Evolutionary conservation across 1,140 invertebrate genomes (phyloP).

Genomic region (Spodoptera litura): DNA sequence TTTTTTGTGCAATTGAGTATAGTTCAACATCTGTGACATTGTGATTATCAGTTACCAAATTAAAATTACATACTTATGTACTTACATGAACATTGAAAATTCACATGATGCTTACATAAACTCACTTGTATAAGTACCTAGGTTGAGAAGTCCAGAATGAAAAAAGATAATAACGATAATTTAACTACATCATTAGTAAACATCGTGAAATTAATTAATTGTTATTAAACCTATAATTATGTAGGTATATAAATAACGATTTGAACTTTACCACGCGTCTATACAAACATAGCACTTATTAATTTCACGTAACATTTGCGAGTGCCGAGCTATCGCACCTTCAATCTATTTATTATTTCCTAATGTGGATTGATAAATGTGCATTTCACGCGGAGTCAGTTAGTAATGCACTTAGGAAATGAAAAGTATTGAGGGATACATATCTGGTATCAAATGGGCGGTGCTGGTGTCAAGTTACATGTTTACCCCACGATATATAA

Average conservation of each 20-base stretch:
- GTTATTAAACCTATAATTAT: conserved; percentile 10
- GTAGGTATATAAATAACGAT: conserved; percentile 48
- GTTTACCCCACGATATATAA: conserved; percentile 77
- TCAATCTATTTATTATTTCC: conserved; percentile 36
- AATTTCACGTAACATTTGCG: conserved; percentile 14
- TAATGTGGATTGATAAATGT: conserved; percentile 54
- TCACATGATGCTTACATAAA: too few species aligned
- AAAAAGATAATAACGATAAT: conserved; percentile 33
- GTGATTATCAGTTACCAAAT: too few species aligned
- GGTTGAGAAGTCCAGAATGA: conserved; percentile 4
- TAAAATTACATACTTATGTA: too few species aligned
- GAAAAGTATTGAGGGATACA: conserved; percentile 65
- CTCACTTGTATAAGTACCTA: neutral
- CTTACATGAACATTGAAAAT: too few species aligned
- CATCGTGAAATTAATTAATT: conserved; percentile 59
- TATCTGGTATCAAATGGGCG: conserved; percentile 67
- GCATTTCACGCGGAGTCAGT: conserved; percentile 59
- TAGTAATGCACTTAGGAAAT: conserved; percentile 80
- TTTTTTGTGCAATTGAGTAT: too few species aligned
- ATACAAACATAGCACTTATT: conserved; percentile 29
- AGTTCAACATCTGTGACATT: too few species aligned
- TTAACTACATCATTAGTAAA: conserved; percentile 55
- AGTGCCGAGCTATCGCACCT: conserved; percentile 9
- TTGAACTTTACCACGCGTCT: conserved; percentile 46
- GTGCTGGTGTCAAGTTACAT: conserved; percentile 75